Base-by-base conservation (phyloP, 2,888 invertebrate species). In the Lymantria monacha region DNA sequence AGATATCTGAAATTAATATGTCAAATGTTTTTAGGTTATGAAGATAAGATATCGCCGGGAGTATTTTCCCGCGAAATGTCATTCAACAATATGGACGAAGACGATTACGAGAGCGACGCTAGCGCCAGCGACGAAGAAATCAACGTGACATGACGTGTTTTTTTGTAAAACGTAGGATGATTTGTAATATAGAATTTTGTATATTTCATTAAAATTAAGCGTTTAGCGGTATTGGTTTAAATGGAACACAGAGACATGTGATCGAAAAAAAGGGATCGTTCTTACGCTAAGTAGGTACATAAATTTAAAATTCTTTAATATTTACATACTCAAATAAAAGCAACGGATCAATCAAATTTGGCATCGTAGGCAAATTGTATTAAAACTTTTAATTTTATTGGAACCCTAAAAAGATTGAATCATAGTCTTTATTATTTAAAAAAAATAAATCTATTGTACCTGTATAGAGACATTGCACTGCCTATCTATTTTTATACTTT, bases 101-200 rank as follows among this genome's bases (percentile, higher is more conserved):
- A 76, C 0, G 91, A 87, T 0, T 92, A 78, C 54, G 91, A 92
- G 31, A 92, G 89, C 57, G 93, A 93, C 53, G 92, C 92, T 42
- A 93, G 93, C 67, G 96, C 95, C 53, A 95, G 94, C 53, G 95
- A 96, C 72, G 96, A 96, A 73, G 96, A 97, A 81, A 97, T 97
- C 64, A 96, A 96, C 80, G 96, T 97, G 81, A 97, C 96, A 92
- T 96, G 96, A 96, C 95, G 74, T 87, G 87, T 81, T 86, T 86
- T 65, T 65, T 61, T 38, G n/a, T 49, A 31, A 15, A 49, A 58
- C 49, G 33, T 65, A 64, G 58, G 22, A 7, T 1, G 45, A 54
- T 51, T 59, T 65, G 57, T 66, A 58, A 10, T 9, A 52, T 51
- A 64, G 36, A 36, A 36, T 51, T 52, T 52, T 66, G 62, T 68